Base-by-base conservation (phyloP, 1,140 invertebrate genomes). In the Mesaphorura yosii region DNA sequence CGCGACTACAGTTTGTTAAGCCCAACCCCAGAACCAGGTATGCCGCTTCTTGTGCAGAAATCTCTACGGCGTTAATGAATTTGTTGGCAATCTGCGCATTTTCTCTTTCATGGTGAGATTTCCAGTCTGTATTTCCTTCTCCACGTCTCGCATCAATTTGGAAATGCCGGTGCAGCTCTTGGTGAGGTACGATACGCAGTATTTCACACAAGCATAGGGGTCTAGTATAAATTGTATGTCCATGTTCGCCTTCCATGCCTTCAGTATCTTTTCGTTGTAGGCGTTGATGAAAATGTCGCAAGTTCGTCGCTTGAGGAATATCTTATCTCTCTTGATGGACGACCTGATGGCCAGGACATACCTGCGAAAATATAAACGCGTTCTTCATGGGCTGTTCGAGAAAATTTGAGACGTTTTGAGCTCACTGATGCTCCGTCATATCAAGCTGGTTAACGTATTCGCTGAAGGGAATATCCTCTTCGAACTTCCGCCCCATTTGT, bases 191-290 rank as follows among this genome's bases (percentile, higher is more conserved):
- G 53, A 47, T 1, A 59, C 58, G 44, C 57, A 58, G 37, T 65
- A 65, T 10, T 47, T 48, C 3, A 44, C 45, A 50, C 64, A 65
- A n/a, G 63, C 58, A 48, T 64, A 65, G 28, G 57, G 22, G 42
- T 66, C 62, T n/a, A 63, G 27, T 20, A 66, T 47, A 53, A 55
- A 64, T 44, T 66, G 66, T 26, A 67, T 63, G 44, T 67, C 66
- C 62, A 67, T 66, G 48, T 68, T 66, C 15, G 55, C 64, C 40
- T 51, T 12, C 48, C 59, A 64, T 12, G 65, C 46, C 7, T 55
- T n/a, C 31, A 67, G 44, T 23, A 67, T 49, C 40, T 50, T 46
- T 55, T 23, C 47, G 48, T 62, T 65, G 55, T 63, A 68, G 37
- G 48, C 37, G 59, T 67, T 67, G 5, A 66, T 52, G 20, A 41